phyloP scores from a whole-genome alignment of 37 sponge, comb jelly and placozoan species.

The Diacarnus erythraeanus region DNA sequence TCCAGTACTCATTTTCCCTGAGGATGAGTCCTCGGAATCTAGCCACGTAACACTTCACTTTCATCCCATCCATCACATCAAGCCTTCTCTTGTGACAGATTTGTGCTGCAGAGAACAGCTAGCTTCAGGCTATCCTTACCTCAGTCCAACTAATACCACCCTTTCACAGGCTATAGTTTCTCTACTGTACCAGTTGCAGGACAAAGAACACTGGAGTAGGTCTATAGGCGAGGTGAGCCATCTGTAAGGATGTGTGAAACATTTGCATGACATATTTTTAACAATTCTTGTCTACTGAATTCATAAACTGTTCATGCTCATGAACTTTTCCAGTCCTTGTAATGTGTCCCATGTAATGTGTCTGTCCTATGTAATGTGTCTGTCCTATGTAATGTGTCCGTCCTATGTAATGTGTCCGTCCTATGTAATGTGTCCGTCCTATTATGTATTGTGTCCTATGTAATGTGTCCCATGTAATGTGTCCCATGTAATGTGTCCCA shows the following conservation, averaged over 20 bases:
- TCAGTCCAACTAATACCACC: conserved; percentile 24
- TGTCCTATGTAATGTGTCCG: too few relatives aligned
- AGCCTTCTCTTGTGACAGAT: neutral
- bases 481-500: too few relatives aligned
- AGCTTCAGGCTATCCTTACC: conserved; percentile 49
- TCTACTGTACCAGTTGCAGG: conserved; percentile 53
- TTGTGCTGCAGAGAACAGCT: conserved; percentile 7
- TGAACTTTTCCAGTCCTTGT: too few relatives aligned
- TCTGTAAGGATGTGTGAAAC: too few relatives aligned
- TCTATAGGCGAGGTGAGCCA: conserved; percentile 29
- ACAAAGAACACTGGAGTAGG: conserved; percentile 43
- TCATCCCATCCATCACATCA: conserved; percentile 19
- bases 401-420: too few relatives aligned
- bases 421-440: too few relatives aligned
- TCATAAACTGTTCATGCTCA: too few relatives aligned
- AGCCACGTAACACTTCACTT: neutral
- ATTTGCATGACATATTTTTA: neutral
- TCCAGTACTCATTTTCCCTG: neutral
- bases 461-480: too few relatives aligned
- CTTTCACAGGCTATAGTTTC: conserved; percentile 28
- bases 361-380: too few relatives aligned
- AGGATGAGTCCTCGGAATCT: neutral
- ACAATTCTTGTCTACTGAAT: neutral
- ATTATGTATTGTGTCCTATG: too few relatives aligned
- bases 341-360: too few relatives aligned